Evolutionary conservation across 1,140 invertebrate species (phyloP).

Genomic region (Hirudo medicinalis): DNA sequence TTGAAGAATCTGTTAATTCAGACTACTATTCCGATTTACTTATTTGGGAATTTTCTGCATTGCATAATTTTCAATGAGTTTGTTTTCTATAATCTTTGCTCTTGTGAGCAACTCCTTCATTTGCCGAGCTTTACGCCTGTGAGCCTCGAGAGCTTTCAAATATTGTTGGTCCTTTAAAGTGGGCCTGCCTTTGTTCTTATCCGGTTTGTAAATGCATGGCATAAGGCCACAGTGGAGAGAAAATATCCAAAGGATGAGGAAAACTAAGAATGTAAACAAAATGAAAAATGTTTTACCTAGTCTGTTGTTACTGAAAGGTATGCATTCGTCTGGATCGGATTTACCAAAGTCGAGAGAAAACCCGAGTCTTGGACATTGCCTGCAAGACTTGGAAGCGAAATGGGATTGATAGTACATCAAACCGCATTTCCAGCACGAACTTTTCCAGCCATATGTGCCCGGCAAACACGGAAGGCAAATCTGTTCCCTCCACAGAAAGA

Average conservation of each 20-base stretch:
- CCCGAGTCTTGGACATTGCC: neutral
- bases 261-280: neutral
- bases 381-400: neutral
- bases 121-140: neutral
- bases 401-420: neutral
- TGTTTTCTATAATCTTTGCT: neutral
- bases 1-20: too few species aligned
- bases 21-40: neutral
- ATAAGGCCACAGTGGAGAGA: conserved; percentile 4
- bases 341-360: neutral
- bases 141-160: neutral
- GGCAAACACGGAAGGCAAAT: conserved; percentile 4
- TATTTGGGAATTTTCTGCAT: neutral
- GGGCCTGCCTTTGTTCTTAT: neutral
- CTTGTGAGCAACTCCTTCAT: neutral
- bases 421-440: neutral
- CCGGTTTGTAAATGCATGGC: conserved; percentile 1
- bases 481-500: neutral
- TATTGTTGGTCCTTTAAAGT: neutral
- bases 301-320: neutral
- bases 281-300: neutral
- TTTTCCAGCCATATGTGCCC: neutral
- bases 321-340: conserved; percentile 9
- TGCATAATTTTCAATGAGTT: neutral
- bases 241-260: neutral